phyloP scores from a whole-genome alignment of 2,888 invertebrate genomes.

The Cryptosula pallasiana region DNA sequence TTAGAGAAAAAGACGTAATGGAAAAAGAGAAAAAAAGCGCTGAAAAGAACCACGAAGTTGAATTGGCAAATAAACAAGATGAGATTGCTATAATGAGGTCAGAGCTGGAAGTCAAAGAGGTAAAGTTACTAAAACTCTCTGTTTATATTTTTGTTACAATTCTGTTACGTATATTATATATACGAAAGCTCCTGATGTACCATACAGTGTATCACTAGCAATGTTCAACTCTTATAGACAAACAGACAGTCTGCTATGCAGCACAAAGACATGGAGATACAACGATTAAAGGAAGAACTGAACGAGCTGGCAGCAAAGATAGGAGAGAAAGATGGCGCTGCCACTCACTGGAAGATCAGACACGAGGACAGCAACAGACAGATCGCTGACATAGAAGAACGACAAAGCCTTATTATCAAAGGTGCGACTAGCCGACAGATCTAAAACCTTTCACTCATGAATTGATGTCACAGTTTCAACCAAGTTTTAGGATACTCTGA shows the following conservation, averaged over 20 bases:
- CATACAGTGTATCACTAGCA: background rate
- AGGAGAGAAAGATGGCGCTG: background rate
- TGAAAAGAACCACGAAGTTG: background rate
- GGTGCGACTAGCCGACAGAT: background rate
- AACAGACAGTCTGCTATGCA: background rate
- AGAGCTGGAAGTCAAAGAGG: background rate
- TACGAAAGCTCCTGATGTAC: background rate
- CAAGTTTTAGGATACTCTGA: no score
- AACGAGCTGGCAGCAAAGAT: background rate
- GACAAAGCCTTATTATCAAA: conserved; percentile 5
- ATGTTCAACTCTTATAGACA: background rate
- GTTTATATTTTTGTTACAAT: background rate
- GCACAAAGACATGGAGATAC: background rate
- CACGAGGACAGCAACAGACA: conserved; percentile 8
- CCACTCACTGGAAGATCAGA: conserved; percentile 2
- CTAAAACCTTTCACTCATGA: background rate
- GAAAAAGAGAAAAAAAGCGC: background rate
- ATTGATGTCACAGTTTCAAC: no score
- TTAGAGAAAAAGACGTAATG: background rate
- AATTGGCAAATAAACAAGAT: conserved; percentile 11
- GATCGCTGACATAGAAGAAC: conserved; percentile 7
- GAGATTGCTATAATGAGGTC: background rate
- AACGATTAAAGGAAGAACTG: background rate
- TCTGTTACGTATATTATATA: background rate
- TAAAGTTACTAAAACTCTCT: background rate